These are phyloP conservation scores for Anoplophora glabripennis DNA, from an alignment of 1,140 invertebrate genomes.

Conservation along the genomic window DNA sequence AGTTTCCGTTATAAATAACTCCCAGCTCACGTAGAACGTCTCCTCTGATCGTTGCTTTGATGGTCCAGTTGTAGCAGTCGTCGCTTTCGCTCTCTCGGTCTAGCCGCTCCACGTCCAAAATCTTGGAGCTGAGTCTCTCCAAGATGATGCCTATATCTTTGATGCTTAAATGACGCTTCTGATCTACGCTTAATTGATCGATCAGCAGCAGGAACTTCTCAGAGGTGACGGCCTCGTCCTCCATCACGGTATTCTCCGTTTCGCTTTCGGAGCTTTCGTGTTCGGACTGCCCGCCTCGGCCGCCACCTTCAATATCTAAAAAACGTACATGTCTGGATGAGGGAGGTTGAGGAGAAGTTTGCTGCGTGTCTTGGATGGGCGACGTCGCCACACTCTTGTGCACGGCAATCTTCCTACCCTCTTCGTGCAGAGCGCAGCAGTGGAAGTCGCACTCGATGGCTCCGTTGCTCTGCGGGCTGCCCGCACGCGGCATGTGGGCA, in stretches of 20 bases:
- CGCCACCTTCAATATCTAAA: constrained; percentile 66
- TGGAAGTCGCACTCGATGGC: constrained; percentile 87
- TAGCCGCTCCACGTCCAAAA: constrained; percentile 86
- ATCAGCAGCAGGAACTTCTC: constrained; percentile 90
- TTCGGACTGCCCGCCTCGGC: constrained; percentile 54
- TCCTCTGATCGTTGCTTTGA: constrained; percentile 84
- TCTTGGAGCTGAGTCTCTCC: constrained; percentile 86
- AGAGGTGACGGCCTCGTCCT: constrained; percentile 82
- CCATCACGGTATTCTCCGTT: constrained; percentile 87
- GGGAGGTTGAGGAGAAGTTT: constrained; percentile 56
- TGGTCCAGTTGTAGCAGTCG: constrained; percentile 92
- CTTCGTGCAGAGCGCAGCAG: constrained; percentile 89
- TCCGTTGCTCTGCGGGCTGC: constrained; percentile 58
- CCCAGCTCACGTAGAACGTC: constrained; percentile 86
- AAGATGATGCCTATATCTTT: constrained; percentile 94
- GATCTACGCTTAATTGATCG: constrained; percentile 87
- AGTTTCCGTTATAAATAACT: constrained; percentile 93
- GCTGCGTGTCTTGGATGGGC: constrained; percentile 80
- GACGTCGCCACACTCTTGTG: constrained; percentile 86
- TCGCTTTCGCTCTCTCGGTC: constrained; percentile 87
- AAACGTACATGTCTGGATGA: constrained; percentile 64
- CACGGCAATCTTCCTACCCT: constrained; percentile 83
- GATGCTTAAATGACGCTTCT: constrained; percentile 86
- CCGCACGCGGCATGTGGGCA: constrained; percentile 62
- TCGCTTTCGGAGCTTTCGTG: constrained; percentile 88